Evolutionary conservation across 2,888 invertebrate genomes (phyloP).

Genomic region (Lucinisca nassula): DNA sequence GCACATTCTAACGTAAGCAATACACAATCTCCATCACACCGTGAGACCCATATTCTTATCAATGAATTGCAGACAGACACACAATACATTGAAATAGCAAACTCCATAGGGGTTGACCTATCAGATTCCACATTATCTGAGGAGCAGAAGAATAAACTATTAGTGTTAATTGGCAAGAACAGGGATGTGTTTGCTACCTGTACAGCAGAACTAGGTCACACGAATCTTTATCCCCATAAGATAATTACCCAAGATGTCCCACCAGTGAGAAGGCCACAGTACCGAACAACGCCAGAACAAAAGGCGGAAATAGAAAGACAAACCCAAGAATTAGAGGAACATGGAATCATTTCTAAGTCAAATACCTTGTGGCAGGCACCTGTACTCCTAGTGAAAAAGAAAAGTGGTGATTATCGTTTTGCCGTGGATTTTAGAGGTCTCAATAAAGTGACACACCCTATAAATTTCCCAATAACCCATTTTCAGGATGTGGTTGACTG

Average conservation of each 20-base stretch:
- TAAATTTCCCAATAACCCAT: constrained; percentile 53
- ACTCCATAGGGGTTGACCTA: constrained; percentile 34
- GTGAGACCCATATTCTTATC: too few species aligned
- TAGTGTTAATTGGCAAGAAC: constrained; percentile 48
- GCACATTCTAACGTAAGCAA: too few species aligned
- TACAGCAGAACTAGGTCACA: constrained; percentile 57
- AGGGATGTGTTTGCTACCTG: constrained; percentile 61
- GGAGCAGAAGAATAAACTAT: constrained; percentile 27
- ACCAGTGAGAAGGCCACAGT: constrained; percentile 44
- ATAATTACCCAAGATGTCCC: constrained; percentile 62
- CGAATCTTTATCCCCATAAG: constrained; percentile 52
- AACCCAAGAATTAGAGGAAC: constrained; percentile 54
- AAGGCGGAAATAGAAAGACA: constrained; percentile 54
- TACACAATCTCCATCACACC: too few species aligned
- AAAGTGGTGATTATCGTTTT: constrained; percentile 59
- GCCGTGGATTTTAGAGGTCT: constrained; percentile 61
- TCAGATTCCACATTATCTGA: constrained; percentile 34
- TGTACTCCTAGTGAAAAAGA: constrained; percentile 63
- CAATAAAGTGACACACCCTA: constrained; percentile 58
- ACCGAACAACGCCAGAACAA: constrained; percentile 41
- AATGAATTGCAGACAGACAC: too few species aligned
- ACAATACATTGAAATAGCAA: constrained; percentile 41
- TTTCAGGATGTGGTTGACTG: constrained; percentile 59
- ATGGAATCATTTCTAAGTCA: constrained; percentile 60
- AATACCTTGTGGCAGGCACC: constrained; percentile 59